phyloP scores from a whole-genome alignment of 1,140 invertebrate species.

The Nasonia longicornis region DNA sequence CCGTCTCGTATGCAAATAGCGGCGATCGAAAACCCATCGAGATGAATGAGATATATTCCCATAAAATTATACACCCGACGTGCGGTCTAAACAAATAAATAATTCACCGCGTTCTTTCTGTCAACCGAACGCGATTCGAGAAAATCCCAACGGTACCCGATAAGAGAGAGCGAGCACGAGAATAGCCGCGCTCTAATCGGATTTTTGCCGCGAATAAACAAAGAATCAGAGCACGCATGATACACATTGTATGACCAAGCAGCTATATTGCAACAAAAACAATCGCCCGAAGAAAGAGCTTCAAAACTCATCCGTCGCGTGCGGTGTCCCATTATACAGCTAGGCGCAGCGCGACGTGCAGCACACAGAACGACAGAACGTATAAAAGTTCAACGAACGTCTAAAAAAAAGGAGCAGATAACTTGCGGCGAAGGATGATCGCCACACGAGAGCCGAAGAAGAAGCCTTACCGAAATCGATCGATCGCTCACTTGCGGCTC shows the following conservation, averaged over 20 bases:
- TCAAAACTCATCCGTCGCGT: not conserved
- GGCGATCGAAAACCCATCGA: no score
- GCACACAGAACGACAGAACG: no score
- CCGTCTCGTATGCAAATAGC: no score
- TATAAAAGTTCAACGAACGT: slow-evolving; percentile 18
- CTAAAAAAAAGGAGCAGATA: slow-evolving; percentile 11
- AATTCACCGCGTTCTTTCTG: no score
- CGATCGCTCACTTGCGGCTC: not conserved
- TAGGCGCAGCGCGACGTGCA: no score
- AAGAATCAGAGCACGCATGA: not conserved
- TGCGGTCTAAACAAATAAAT: no score
- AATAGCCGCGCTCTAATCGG: not conserved
- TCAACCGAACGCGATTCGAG: no score
- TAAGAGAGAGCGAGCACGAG: no score
- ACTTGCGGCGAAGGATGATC: not conserved
- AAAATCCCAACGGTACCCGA: no score
- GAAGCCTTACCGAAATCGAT: slow-evolving; percentile 16
- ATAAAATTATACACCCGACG: no score
- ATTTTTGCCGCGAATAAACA: not conserved
- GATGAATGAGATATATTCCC: no score
- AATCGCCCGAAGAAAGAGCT: not conserved
- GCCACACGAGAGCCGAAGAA: not conserved
- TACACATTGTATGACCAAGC: not conserved
- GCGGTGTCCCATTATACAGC: no score
- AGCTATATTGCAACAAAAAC: not conserved